These are phyloP conservation scores for Octodonta nipae DNA, from an alignment of 2,888 invertebrate species.

Conservation along the genomic window DNA sequence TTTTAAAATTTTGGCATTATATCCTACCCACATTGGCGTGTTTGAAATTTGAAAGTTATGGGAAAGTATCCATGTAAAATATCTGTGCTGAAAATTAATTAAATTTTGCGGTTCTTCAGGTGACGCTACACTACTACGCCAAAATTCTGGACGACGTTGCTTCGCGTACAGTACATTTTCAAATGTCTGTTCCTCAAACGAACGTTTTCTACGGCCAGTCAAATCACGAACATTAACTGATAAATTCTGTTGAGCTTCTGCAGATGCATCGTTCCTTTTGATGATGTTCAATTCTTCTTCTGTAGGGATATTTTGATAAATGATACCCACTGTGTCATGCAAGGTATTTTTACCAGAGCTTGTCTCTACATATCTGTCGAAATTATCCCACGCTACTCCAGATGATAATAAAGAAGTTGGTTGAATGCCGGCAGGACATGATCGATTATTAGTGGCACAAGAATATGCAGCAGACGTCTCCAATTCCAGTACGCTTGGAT, in stretches of 20 bases:
- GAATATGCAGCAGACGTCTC: slow-evolving; percentile 17
- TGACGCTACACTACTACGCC: slow-evolving; percentile 8
- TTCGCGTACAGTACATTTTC: slow-evolving; percentile 11
- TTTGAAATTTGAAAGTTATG: slow-evolving; percentile 7
- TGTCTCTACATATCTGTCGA: slow-evolving; percentile 17
- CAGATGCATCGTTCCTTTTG: slow-evolving; percentile 9
- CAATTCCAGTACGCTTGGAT: slow-evolving; percentile 11
- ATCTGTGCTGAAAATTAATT: slow-evolving; percentile 4
- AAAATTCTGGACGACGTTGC: slow-evolving; percentile 12
- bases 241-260: slow-evolving; percentile 6
- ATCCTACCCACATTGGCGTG: slow-evolving; percentile 11
- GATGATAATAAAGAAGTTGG: slow-evolving; percentile 14
- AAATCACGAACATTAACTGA: slow-evolving; percentile 1
- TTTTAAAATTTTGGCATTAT: slow-evolving; percentile 7
- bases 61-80: slow-evolving; percentile 10
- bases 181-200: slow-evolving; percentile 7
- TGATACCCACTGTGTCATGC: slow-evolving; percentile 27
- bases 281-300: slow-evolving; percentile 9
- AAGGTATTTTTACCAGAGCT: slow-evolving; percentile 18
- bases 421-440: slow-evolving; percentile 15
- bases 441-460: slow-evolving; percentile 9
- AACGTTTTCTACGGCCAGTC: not conserved
- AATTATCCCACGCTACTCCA: slow-evolving; percentile 20
- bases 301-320: slow-evolving; percentile 20
- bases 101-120: slow-evolving; percentile 8